Evolutionary conservation across 2,888 invertebrate genomes (phyloP), one percentile per base, ranked within the genome.

Genomic region (Serrognathus titanus): DNA sequence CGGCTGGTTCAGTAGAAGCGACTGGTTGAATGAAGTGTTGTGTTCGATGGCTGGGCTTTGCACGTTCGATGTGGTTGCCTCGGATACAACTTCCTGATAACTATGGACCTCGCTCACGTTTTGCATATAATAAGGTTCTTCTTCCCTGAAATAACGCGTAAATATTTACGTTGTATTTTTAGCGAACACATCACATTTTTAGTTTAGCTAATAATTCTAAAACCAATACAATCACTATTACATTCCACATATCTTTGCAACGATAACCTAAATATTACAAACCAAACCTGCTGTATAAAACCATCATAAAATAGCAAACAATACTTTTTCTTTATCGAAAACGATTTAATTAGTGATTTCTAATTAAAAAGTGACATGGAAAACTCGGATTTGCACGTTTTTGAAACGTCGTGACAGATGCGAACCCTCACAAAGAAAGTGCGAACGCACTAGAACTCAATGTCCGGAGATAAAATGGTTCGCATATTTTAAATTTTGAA

Each of bases 61-160:
- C 36, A 49, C 20, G 45, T 55, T 40, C 38, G 49, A 49, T 40
- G 37, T 43, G n/a, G 48, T 24, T 35, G 37, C 40, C 38, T 41
- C 43, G 12, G 49, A 31, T n/a, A n/a, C 24, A 1, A 31, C 24
- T 35, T 38, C 16, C 45, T 55, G 55, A 24, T 50, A 55, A 41
- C 4, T 49, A 1, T 10, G 11, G 37, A 24, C 9, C 46, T 49
- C 45, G 13, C 41, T 55, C 11, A 38, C 49, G 46, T 48, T 38
- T 50, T 55, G 49, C 20, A 50, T 45, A n/a, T 45, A 55, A 24
- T 50, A 55, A 38, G 55, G 43, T 20, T 55, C 55, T 45, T 55
- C 55, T 55, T 55, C 55, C 50, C 55, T 55, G 39, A 55, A 55
- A 31, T 7, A 55, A 55, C 39, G 20, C 16, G 48, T 10, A 13